A percentile compares a stretch with the other conserved stretches of the same genome.
phyloP scores from a whole-genome alignment of 2,113 vertebrate species.

The Corydoras maculifer region DNA sequence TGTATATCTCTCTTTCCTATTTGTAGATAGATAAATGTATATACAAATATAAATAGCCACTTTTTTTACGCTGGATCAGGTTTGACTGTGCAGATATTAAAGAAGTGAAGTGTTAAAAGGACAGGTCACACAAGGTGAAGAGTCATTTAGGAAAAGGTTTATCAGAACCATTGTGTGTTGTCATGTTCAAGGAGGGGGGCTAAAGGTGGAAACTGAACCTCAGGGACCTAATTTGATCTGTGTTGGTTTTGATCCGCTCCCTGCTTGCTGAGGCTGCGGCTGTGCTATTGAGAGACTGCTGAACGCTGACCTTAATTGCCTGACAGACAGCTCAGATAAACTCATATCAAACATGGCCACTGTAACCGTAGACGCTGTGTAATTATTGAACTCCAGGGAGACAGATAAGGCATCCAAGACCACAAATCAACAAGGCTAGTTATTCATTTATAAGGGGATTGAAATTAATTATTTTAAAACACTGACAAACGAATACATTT shows the following conservation, averaged over 20 bases:
- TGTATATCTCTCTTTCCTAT: no score
- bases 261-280: slow-evolving; percentile 40
- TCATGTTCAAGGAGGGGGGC: slow-evolving; percentile 36
- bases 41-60: no score
- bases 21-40: no score
- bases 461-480: slow-evolving; percentile 31
- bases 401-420: slow-evolving; percentile 44
- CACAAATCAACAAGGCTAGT: slow-evolving; percentile 43
- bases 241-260: slow-evolving; percentile 41
- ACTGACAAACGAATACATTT: slow-evolving; percentile 14
- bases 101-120: slow-evolving; percentile 21
- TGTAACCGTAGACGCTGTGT: slow-evolving; percentile 45
- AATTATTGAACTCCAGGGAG: slow-evolving; percentile 48
- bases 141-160: slow-evolving; percentile 36
- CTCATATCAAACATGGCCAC: slow-evolving; percentile 48
- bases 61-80: background rate
- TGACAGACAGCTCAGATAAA: slow-evolving; percentile 51
- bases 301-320: slow-evolving; percentile 45
- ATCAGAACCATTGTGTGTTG: slow-evolving; percentile 43
- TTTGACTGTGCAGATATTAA: slow-evolving; percentile 16
- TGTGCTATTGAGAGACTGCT: slow-evolving; percentile 41
- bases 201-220: slow-evolving; percentile 41
- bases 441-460: slow-evolving; percentile 46
- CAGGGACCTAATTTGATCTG: slow-evolving; percentile 45
- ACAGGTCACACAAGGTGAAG: slow-evolving; percentile 41